Evolutionary conservation across 2,888 invertebrate genomes (phyloP).

Genomic region (Psylliodes chrysocephalus): DNA sequence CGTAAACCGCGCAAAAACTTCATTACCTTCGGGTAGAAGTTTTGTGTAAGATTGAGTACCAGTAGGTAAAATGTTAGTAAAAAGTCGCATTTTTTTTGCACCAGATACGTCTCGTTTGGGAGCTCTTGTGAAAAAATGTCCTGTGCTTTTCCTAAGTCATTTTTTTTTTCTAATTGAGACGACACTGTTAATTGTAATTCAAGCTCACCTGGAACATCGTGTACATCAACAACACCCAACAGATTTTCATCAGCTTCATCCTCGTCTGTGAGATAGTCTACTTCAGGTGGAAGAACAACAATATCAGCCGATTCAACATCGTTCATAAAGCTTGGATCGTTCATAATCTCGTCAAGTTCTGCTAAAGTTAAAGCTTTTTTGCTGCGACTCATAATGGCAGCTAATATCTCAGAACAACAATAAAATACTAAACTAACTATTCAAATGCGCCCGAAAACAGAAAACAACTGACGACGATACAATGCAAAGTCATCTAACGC

Average conservation of each 20-base stretch:
- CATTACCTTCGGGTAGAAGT: background rate
- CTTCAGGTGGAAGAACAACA: background rate
- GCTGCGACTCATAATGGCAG: background rate
- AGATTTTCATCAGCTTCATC: background rate
- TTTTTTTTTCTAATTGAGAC: background rate
- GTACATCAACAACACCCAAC: background rate
- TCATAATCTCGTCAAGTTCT: too few species aligned
- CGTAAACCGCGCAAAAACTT: background rate
- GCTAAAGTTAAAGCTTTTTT: background rate
- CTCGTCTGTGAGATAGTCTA: background rate
- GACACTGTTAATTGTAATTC: constrained; percentile 1
- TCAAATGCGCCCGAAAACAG: background rate
- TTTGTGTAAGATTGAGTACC: background rate
- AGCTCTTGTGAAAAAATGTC: too few species aligned
- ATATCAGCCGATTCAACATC: too few species aligned
- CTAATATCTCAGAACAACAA: background rate
- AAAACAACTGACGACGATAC: background rate
- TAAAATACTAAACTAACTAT: background rate
- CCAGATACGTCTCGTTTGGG: background rate
- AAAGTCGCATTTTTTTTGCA: background rate
- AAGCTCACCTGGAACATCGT: background rate
- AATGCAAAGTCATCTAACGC: too few species aligned
- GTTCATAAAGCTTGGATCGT: too few species aligned
- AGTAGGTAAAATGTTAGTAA: background rate
- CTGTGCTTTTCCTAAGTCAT: background rate